Conservation (phyloP, 1,140 invertebrate species). For the Orius insidiosus region DNA sequence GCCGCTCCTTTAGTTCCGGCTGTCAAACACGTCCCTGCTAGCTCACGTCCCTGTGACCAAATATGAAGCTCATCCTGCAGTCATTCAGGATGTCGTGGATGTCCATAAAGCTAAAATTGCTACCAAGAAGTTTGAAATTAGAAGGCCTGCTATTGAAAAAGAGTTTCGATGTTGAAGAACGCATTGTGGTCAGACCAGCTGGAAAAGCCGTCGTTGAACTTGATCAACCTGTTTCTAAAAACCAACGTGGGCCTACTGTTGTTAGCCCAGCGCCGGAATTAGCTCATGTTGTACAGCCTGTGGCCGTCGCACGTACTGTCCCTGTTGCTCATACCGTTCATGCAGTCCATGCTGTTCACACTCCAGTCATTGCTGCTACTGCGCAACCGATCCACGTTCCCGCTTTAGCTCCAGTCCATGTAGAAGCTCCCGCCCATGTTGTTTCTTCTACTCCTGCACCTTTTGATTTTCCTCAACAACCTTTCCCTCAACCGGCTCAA, state of each 20-base stretch:
- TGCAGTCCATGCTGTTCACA: constrained; percentile 1
- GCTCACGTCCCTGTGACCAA: constrained; percentile 34
- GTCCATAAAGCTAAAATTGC: constrained; percentile 33
- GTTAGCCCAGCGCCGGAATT: constrained; percentile 20
- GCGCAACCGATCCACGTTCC: constrained; percentile 10
- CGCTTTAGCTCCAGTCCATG: not conserved
- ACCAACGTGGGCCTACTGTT: constrained; percentile 33
- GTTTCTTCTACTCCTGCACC: constrained; percentile 6
- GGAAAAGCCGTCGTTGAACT: constrained; percentile 41
- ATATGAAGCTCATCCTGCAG: constrained; percentile 30
- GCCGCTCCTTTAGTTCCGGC: constrained; percentile 29
- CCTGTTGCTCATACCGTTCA: constrained; percentile 4
- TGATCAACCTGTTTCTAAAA: constrained; percentile 37
- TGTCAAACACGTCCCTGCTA: constrained; percentile 29
- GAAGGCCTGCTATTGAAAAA: constrained; percentile 43
- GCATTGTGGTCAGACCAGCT: constrained; percentile 39
- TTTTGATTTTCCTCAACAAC: not conserved
- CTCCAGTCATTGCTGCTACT: constrained; percentile 1
- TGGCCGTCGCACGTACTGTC: not conserved
- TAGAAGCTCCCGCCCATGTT: not conserved
- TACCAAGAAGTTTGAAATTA: constrained; percentile 32
- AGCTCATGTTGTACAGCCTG: constrained; percentile 20
- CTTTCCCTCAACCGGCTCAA: constrained; percentile 19
- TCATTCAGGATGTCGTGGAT: constrained; percentile 33
- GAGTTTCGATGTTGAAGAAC: constrained; percentile 47